Evolutionary conservation across 2,888 invertebrate genomes (phyloP).

Genomic region (Orthosia incerta): DNA sequence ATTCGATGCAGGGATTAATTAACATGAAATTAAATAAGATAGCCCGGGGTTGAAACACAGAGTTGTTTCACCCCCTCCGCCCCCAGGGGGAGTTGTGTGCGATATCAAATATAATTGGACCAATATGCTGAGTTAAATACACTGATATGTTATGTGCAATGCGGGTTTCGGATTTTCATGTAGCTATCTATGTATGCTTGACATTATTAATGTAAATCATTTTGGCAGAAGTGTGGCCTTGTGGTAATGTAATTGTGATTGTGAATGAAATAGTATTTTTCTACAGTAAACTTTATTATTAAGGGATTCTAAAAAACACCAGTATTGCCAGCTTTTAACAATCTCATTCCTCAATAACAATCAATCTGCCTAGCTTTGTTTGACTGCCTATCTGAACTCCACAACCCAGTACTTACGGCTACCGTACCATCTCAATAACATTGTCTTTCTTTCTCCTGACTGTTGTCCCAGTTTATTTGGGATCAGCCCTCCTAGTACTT

Average conservation of each 20-base stretch:
- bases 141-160: conserved; percentile 25
- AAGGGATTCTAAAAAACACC: background rate
- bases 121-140: conserved; percentile 45
- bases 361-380: too few relatives aligned
- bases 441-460: too few relatives aligned
- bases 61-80: background rate
- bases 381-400: too few relatives aligned
- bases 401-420: too few relatives aligned
- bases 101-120: conserved; percentile 51
- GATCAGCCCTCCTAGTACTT: too few relatives aligned
- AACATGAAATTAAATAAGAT: conserved; percentile 59
- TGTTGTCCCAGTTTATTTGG: too few relatives aligned
- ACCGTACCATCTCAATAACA: too few relatives aligned
- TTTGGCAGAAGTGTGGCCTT: background rate
- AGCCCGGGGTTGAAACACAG: conserved; percentile 16
- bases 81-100: conserved; percentile 9
- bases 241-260: background rate
- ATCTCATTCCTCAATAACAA: too few relatives aligned
- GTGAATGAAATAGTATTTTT: background rate
- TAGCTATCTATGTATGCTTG: background rate
- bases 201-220: conserved; percentile 1
- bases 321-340: too few relatives aligned
- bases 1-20: conserved; percentile 50
- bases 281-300: background rate
- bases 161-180: conserved; percentile 6